phyloP scores from a whole-genome alignment of 2,797 vertebrate genomes.

The Nannoperca obscura region DNA sequence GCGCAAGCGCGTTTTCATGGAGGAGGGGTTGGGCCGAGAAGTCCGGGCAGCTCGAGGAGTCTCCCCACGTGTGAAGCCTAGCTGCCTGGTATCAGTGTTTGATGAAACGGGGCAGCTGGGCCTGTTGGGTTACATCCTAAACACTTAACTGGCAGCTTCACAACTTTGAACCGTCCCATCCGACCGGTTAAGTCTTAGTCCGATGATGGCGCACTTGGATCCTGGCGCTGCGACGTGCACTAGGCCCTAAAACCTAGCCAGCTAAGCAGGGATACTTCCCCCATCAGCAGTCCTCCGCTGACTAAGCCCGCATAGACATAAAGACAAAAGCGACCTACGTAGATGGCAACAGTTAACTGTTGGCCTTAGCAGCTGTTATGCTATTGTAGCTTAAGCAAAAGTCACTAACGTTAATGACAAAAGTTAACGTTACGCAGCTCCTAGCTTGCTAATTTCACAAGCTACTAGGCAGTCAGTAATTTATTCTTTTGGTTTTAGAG shows the following conservation, averaged over 20 bases:
- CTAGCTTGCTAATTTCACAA: conserved; percentile 22
- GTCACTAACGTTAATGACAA: neutral
- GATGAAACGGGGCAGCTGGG: conserved; percentile 28
- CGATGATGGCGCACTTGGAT: conserved; percentile 79
- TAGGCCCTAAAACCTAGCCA: conserved; percentile 81
- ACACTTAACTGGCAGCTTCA: conserved; percentile 11
- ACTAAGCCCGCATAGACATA: conserved; percentile 67
- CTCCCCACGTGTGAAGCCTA: conserved; percentile 79
- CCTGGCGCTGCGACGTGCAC: conserved; percentile 66
- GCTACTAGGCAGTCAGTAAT: neutral
- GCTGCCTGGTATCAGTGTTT: conserved; percentile 26
- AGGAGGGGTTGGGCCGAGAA: conserved; percentile 77
- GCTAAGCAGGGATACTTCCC: conserved; percentile 72
- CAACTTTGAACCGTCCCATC: conserved; percentile 52
- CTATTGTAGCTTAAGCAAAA: conserved; percentile 21
- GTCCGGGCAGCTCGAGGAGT: conserved; percentile 62
- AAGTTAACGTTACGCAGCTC: conserved; percentile 32
- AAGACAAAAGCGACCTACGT: conserved; percentile 62
- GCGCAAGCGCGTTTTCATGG: conserved; percentile 75
- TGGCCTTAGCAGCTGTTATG: neutral
- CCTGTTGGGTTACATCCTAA: conserved; percentile 4
- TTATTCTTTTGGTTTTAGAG: neutral
- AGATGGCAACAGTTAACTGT: neutral
- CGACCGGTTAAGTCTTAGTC: conserved; percentile 22
- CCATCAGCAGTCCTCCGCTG: conserved; percentile 72